Evolutionary conservation across 23 tunicate species (phyloP), one percentile per base, ranked within the genome.

Genomic region (Trididemnum miniatum): DNA sequence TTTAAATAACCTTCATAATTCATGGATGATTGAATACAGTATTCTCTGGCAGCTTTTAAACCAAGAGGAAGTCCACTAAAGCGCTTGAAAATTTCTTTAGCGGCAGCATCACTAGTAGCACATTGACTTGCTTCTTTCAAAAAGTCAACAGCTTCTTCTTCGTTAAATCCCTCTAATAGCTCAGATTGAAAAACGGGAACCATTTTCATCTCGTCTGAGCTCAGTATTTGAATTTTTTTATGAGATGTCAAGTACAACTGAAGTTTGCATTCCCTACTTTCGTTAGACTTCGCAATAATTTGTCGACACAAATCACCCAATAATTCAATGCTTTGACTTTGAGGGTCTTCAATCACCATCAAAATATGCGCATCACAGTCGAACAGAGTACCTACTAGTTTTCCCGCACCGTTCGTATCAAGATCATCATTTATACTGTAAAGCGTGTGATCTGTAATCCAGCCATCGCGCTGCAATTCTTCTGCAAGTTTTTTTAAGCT

Each of bases 51-150:
- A 34, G 78, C 35, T 40, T 49, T 76, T 49, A 85, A 35, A 30
- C 89, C 83, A 0, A 85, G 51, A 1, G 89, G 89, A 37, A 57
- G 29, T 0, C 89, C 83, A 66, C 89, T 85, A 38, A 85, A 85
- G 27, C 83, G 36, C 33, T 77, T 32, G 39, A 22, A 77, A 25
- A 85, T 33, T 65, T 76, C 33, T 18, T 65, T 34, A n/a, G 89
- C 89, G 22, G 82, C 75, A 2, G 4, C 32, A 5, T 35, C 40
- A 26, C 54, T 37, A 0, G 77, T 80, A 2, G 60, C 65, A 34
- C 24, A 27, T 5, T 44, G 15, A n/a, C 4, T 39, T 2, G 18
- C 77, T 0, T 35, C 76, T 20, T 52, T 30, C 0, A 85, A 79
- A 39, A 32, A 85, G 23, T 30, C 67, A 49, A 77, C 44, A 0